Evolutionary conservation across 2,113 vertebrate genomes (phyloP).

Genomic region (Stigmatopora argus): DNA sequence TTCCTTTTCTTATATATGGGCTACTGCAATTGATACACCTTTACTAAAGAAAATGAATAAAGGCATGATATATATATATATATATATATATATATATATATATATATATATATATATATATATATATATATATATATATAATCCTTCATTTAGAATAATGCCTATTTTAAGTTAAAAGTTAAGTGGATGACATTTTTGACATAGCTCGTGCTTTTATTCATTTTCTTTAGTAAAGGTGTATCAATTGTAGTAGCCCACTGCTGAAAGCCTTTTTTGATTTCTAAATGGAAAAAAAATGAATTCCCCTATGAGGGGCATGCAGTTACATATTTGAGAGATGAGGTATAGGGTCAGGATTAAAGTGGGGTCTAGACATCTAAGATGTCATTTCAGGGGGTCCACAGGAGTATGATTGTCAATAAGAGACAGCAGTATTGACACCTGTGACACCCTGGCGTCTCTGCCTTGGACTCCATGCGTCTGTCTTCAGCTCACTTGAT

Average conservation of each 20-base stretch:
- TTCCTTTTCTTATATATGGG: too few species aligned
- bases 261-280: constrained; percentile 20
- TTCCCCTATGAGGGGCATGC: constrained; percentile 28
- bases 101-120: too few species aligned
- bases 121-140: too few species aligned
- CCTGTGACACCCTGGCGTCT: constrained; percentile 54
- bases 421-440: constrained; percentile 63
- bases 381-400: constrained; percentile 51
- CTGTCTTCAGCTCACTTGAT: constrained; percentile 38
- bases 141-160: neutral
- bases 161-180: neutral
- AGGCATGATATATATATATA: too few species aligned
- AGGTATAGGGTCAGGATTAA: constrained; percentile 61
- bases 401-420: constrained; percentile 64
- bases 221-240: neutral
- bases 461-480: constrained; percentile 25
- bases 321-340: constrained; percentile 56
- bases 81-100: too few species aligned
- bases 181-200: neutral
- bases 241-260: constrained; percentile 11
- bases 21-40: too few species aligned
- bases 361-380: constrained; percentile 62
- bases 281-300: constrained; percentile 24
- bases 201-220: neutral
- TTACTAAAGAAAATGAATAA: too few species aligned